These are phyloP conservation scores for Rhinopithecus roxellana DNA, from an alignment of 2,113 vertebrate genomes.

Conservation along the genomic window DNA sequence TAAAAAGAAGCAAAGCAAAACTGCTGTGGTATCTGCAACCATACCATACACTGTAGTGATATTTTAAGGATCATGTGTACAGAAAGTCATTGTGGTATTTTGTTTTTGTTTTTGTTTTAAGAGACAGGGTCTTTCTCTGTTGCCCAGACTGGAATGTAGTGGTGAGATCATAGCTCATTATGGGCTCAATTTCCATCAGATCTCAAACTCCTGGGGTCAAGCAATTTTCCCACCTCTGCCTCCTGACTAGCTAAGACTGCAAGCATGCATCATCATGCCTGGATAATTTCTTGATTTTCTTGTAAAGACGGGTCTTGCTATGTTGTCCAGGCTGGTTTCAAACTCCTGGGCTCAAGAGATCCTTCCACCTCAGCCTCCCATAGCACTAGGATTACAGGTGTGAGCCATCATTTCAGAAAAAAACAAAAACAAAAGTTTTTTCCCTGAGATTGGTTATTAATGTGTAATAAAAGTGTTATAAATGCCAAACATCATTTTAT, in stretches of 20 bases:
- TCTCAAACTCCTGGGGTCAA: not conserved
- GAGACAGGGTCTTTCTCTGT: not conserved
- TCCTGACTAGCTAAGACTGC: not conserved
- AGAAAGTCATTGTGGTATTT: not conserved
- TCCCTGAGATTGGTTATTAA: not conserved
- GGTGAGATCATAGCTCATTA: not conserved
- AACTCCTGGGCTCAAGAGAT: not conserved
- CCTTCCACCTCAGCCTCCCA: not conserved
- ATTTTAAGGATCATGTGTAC: not conserved
- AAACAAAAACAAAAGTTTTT: not conserved
- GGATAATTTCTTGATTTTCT: not conserved
- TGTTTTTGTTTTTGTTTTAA: not conserved
- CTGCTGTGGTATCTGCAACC: rapidly evolving
- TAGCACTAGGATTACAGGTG: not conserved
- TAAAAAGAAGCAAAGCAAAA: not conserved
- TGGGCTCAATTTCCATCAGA: not conserved
- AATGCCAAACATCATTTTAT: not conserved
- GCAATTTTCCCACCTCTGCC: not conserved
- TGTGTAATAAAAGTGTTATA: not conserved
- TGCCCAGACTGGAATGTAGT: not conserved
- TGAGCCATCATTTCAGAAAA: not conserved
- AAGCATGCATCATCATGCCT: not conserved
- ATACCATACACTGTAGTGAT: not conserved
- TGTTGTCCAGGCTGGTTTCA: not conserved
- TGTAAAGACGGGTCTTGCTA: not conserved